Conservation (phyloP, 2,797 vertebrate species). For the Phoeniculus purpureus region DNA sequence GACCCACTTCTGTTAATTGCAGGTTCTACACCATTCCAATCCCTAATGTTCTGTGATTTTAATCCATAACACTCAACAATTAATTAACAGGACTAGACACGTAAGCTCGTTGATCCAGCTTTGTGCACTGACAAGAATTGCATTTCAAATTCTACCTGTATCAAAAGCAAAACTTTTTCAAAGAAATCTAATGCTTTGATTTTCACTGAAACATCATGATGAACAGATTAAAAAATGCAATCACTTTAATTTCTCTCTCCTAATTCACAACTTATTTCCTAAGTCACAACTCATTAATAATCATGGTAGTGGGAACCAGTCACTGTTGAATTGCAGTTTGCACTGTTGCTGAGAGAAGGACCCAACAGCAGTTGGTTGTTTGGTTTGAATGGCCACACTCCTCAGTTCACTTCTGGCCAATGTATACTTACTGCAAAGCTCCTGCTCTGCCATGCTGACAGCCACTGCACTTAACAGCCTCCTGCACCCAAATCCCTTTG, state of each 20-base stretch:
- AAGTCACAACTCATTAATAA: neutral
- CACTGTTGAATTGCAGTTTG: neutral
- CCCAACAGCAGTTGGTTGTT: neutral
- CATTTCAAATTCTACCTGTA: neutral
- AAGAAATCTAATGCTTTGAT: neutral
- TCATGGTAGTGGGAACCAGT: rapidly evolving
- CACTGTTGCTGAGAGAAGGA: rapidly evolving
- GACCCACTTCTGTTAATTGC: neutral
- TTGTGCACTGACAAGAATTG: neutral
- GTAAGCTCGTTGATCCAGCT: neutral
- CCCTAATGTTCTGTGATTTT: no score
- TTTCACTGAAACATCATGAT: neutral
- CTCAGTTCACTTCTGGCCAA: neutral
- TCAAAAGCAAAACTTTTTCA: neutral
- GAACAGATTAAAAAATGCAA: neutral
- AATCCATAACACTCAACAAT: neutral
- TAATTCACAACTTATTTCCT: neutral
- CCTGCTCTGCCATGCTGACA: neutral
- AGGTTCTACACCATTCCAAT: neutral
- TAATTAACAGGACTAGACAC: neutral
- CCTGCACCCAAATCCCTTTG: neutral
- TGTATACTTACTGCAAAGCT: neutral
- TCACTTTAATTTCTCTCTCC: neutral
- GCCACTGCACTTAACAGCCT: neutral
- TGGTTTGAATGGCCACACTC: neutral